Evolutionary conservation across 2,888 invertebrate species (phyloP).

Genomic region (Reticulitermes lucifugus): DNA sequence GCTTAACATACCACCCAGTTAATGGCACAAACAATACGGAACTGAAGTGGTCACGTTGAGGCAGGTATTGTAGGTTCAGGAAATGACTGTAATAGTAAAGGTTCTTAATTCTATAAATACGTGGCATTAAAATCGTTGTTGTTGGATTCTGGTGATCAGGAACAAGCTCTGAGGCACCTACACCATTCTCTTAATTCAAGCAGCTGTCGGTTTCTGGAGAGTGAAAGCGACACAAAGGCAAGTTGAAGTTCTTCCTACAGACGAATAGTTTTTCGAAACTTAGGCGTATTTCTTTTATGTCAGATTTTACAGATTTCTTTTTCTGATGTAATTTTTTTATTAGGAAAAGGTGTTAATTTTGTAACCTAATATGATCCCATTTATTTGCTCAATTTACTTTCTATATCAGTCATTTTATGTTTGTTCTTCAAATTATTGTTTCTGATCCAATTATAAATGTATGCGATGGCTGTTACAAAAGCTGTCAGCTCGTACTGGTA

Average conservation of each 20-base stretch:
- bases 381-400: no score
- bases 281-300: no score
- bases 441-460: no score
- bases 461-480: no score
- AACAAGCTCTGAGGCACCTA: background rate
- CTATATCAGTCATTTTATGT: no score
- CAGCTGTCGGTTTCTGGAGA: background rate
- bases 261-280: no score
- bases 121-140: background rate
- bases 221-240: background rate
- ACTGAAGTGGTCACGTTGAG: background rate
- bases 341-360: no score
- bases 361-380: no score
- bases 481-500: no score
- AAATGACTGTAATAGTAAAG: constrained; percentile 2
- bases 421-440: no score
- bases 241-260: background rate
- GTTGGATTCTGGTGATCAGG: background rate
- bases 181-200: background rate
- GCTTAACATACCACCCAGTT: background rate
- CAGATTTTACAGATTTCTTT: no score
- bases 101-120: background rate
- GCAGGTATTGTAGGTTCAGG: background rate
- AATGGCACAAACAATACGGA: background rate
- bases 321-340: no score